Evolutionary conservation across 2,888 invertebrate species (phyloP).

Genomic region (Elmis aenea): DNA sequence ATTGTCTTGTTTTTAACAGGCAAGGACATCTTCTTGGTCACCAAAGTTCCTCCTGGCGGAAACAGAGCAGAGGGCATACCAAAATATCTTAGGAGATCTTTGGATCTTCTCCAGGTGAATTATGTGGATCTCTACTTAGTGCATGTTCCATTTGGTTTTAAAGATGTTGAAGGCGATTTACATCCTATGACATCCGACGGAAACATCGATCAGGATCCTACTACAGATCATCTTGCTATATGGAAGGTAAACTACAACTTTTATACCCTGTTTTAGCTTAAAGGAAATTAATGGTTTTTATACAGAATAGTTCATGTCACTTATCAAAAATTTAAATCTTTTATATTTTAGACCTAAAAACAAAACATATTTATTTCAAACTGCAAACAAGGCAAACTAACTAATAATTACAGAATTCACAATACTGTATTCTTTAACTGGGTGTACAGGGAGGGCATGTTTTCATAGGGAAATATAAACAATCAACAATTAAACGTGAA

Average conservation of each 20-base stretch:
- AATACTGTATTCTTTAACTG: too few species aligned
- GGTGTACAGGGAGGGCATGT: too few species aligned
- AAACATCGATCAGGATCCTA: constrained; percentile 54
- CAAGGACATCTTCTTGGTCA: constrained; percentile 78
- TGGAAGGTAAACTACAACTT: constrained; percentile 63
- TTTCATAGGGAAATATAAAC: too few species aligned
- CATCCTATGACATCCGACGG: constrained; percentile 65
- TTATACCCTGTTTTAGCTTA: too few species aligned
- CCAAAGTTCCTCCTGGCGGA: constrained; percentile 70
- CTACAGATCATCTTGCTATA: constrained; percentile 65
- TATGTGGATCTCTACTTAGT: constrained; percentile 81
- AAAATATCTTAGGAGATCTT: constrained; percentile 61
- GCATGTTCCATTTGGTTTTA: constrained; percentile 69
- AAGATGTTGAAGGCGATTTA: constrained; percentile 59
- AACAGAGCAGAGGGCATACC: constrained; percentile 57
- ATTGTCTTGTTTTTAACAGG: constrained; percentile 43
- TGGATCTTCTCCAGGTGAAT: constrained; percentile 66
- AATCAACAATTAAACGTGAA: too few species aligned
- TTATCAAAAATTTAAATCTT: too few species aligned
- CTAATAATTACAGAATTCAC: too few species aligned
- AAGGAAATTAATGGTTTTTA: too few species aligned
- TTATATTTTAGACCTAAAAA: too few species aligned
- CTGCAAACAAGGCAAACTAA: too few species aligned
- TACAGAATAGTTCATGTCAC: too few species aligned
- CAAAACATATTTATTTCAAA: too few species aligned